Conservation (phyloP, 2,797 vertebrate genomes). For the Epinephelus awoara region DNA sequence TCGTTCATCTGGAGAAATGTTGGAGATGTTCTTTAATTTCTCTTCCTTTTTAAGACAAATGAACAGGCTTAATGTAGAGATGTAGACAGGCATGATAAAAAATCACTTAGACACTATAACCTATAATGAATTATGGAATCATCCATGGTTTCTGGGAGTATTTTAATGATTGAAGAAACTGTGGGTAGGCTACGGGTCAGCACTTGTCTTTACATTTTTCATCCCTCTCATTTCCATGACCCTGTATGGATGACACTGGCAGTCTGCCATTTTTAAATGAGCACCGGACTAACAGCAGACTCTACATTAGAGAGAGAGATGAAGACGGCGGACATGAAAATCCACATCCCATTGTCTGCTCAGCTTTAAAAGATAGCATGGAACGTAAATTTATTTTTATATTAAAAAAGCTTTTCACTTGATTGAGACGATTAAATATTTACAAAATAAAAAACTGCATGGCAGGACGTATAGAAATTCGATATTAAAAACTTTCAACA, state of each 20-base stretch:
- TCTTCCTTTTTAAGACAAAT: constrained; percentile 76
- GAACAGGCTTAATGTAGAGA: constrained; percentile 75
- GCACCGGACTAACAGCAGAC: constrained; percentile 68
- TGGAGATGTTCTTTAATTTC: constrained; percentile 74
- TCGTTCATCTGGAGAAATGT: constrained; percentile 72
- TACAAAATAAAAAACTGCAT: neutral
- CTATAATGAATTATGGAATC: constrained; percentile 84
- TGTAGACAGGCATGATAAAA: constrained; percentile 82
- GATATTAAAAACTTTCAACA: constrained; percentile 34
- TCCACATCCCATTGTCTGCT: constrained; percentile 63
- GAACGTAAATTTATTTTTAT: constrained; percentile 22
- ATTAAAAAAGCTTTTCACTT: neutral
- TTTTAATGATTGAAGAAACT: constrained; percentile 89
- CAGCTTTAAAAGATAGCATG: constrained; percentile 39
- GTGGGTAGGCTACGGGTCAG: constrained; percentile 84
- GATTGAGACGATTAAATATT: constrained; percentile 6
- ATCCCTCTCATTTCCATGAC: constrained; percentile 83
- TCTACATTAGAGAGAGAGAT: constrained; percentile 62
- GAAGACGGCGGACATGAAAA: constrained; percentile 56
- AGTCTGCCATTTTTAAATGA: constrained; percentile 86
- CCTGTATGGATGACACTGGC: constrained; percentile 80
- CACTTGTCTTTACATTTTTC: constrained; percentile 83
- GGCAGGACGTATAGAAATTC: constrained; percentile 11
- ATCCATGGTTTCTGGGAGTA: constrained; percentile 78
- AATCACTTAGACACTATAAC: constrained; percentile 84